Evolutionary conservation across 2,113 vertebrate genomes (phyloP).

Genomic region (Gnathonemus longibarbis): DNA sequence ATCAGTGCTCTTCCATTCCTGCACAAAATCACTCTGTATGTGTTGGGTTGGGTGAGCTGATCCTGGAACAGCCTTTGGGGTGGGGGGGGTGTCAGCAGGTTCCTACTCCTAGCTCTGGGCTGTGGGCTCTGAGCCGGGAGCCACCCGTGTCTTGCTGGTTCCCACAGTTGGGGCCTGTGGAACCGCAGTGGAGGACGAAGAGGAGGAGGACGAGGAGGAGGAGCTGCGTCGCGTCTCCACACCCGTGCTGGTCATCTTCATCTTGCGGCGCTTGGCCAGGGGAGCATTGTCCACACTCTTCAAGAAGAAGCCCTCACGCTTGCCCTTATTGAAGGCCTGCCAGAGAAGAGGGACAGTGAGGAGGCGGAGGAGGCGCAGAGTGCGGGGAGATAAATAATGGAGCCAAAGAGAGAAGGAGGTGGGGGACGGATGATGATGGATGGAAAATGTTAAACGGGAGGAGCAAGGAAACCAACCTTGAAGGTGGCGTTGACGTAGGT

Average conservation of each 20-base stretch:
- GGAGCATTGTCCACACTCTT: conserved; percentile 89
- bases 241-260: conserved; percentile 77
- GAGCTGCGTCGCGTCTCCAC: conserved; percentile 71
- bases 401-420: neutral
- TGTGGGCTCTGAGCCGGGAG: conserved; percentile 49
- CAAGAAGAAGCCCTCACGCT: conserved; percentile 80
- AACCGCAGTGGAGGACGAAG: conserved; percentile 57
- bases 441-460: neutral
- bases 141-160: conserved; percentile 43
- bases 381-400: neutral
- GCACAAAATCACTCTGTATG: neutral
- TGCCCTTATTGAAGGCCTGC: conserved; percentile 82
- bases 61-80: conserved; percentile 2
- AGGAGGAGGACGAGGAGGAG: conserved; percentile 68
- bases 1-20: neutral
- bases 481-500: conserved; percentile 83
- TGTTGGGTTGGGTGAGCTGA: neutral
- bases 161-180: conserved; percentile 34
- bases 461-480: conserved; percentile 58
- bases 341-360: neutral
- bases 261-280: conserved; percentile 77
- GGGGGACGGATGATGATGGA: neutral
- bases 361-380: neutral
- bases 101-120: conserved; percentile 42
- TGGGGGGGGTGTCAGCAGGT: neutral